Evolutionary conservation across 2,113 vertebrate genomes (phyloP).

Genomic region (Clarias macrocephalus): DNA sequence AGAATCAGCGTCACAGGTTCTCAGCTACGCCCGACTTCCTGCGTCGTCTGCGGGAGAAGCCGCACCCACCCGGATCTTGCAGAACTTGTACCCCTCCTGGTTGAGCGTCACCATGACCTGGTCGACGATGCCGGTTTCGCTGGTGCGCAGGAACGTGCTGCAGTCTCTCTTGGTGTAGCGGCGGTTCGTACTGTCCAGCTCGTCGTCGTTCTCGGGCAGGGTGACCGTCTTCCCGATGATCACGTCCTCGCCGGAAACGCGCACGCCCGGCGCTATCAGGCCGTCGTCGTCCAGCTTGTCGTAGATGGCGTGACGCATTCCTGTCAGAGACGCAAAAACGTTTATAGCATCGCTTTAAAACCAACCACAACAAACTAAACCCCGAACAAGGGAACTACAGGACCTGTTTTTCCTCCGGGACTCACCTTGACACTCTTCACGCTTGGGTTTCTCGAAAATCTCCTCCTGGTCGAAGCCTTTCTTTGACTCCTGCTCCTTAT

Average conservation of each 20-base stretch:
- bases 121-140: constrained; percentile 97
- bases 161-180: constrained; percentile 97
- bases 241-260: constrained; percentile 98
- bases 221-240: constrained; percentile 98
- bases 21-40: background rate
- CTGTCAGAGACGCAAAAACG: constrained; percentile 60
- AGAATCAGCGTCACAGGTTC: background rate
- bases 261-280: constrained; percentile 92
- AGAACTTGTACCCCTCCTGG: constrained; percentile 99
- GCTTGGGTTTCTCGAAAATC: constrained; percentile 95
- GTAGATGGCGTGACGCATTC: constrained; percentile 98
- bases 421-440: constrained; percentile 94
- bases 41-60: background rate
- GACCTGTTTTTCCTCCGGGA: background rate
- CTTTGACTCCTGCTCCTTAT: constrained; percentile 98
- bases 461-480: constrained; percentile 98
- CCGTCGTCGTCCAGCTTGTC: constrained; percentile 98
- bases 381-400: background rate
- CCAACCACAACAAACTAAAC: background rate
- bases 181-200: constrained; percentile 89
- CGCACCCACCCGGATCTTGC: constrained; percentile 92
- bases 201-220: constrained; percentile 93
- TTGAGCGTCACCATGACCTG: constrained; percentile 99
- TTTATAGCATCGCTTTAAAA: background rate
- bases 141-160: constrained; percentile 94